Evolutionary conservation across 2,113 vertebrate genomes (phyloP).

Genomic region (Hymenochirus boettgeri): DNA sequence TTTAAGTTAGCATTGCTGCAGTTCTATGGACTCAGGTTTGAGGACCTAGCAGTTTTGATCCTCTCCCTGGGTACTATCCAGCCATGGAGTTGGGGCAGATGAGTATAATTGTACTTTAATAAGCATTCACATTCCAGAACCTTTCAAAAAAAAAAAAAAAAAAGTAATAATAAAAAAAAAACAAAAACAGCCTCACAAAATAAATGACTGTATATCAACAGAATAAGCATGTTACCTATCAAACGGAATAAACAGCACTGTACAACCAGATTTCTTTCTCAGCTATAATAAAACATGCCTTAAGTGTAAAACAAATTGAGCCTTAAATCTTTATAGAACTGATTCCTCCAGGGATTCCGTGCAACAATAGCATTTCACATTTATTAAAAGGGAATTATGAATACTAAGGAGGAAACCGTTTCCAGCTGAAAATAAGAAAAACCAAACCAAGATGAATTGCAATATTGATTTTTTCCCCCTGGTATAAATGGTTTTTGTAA

Average conservation of each 20-base stretch:
- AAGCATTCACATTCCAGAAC: too few relatives aligned
- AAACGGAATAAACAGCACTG: constrained; percentile 2
- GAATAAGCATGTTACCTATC: background rate
- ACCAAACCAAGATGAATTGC: constrained; percentile 67
- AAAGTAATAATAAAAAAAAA: too few relatives aligned
- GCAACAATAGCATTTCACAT: constrained; percentile 51
- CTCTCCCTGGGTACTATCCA: too few relatives aligned
- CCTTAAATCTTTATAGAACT: constrained; percentile 44
- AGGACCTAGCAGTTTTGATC: too few relatives aligned
- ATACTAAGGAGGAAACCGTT: constrained; percentile 58
- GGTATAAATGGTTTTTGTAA: constrained; percentile 81
- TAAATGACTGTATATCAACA: background rate
- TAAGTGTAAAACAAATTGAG: constrained; percentile 46
- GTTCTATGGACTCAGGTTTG: too few relatives aligned
- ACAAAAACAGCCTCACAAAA: background rate
- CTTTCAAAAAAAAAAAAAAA: too few relatives aligned
- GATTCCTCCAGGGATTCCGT: constrained; percentile 38
- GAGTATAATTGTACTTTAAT: too few relatives aligned
- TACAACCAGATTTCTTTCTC: constrained; percentile 3
- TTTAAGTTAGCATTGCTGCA: too few relatives aligned
- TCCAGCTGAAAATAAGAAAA: constrained; percentile 58
- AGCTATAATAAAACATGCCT: constrained; percentile 29
- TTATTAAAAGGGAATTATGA: constrained; percentile 62
- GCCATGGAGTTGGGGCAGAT: too few relatives aligned
- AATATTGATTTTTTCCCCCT: constrained; percentile 78